Conservation (phyloP, 64 coral and sea anemone species). For the Pachyseris speciosa region DNA sequence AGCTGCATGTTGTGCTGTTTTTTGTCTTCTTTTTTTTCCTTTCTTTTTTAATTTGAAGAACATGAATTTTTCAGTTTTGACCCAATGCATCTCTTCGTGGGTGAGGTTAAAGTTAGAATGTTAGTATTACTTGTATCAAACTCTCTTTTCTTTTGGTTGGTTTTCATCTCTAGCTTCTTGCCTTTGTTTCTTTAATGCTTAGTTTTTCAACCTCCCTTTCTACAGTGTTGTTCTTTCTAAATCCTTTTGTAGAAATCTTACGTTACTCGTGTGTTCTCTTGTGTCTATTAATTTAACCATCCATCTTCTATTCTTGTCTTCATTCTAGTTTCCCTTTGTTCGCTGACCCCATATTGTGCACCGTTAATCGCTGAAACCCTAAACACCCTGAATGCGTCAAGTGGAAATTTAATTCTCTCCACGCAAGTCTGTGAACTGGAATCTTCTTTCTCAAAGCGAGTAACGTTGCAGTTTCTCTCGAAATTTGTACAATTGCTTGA, state of each 20-base stretch:
- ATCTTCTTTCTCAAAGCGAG: not conserved
- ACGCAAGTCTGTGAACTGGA: not conserved
- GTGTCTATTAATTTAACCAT: constrained; percentile 32
- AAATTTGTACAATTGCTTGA: not conserved
- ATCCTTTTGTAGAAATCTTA: constrained; percentile 2
- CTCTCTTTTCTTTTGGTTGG: not conserved
- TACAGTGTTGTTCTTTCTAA: not conserved
- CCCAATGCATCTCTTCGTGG: too few species aligned
- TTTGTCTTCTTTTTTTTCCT: too few species aligned
- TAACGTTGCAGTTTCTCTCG: not conserved
- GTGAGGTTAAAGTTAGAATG: too few species aligned
- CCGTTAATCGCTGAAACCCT: constrained; percentile 8
- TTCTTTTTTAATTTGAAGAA: too few species aligned
- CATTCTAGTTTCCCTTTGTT: constrained; percentile 2
- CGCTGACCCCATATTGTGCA: not conserved
- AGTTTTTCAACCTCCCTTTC: not conserved
- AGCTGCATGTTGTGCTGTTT: too few species aligned
- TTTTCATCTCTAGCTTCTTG: not conserved
- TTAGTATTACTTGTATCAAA: not conserved
- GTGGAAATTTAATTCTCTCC: not conserved
- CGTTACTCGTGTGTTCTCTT: not conserved
- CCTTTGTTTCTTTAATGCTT: not conserved
- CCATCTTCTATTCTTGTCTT: constrained; percentile 16
- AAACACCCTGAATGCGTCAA: constrained; percentile 6
- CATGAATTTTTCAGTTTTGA: too few species aligned